phyloP scores from a whole-genome alignment of 1,140 invertebrate species.

The Drosophila navojoa region DNA sequence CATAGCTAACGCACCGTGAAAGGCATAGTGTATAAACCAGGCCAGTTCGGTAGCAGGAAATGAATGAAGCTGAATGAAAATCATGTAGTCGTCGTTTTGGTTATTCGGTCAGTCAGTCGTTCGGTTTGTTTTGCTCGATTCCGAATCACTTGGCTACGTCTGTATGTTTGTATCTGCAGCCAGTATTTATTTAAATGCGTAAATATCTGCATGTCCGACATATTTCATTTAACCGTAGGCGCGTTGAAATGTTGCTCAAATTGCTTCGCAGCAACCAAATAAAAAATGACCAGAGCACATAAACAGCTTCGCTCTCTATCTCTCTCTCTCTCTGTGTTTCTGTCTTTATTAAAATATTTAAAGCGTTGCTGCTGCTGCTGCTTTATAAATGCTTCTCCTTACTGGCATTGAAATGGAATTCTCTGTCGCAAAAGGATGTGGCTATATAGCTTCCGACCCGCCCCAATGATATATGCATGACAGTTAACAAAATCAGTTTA shows the following conservation, averaged over 20 bases:
- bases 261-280: slow-evolving; percentile 50
- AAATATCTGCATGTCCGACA: slow-evolving; percentile 74
- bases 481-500: slow-evolving; percentile 52
- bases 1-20: background rate
- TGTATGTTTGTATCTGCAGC: slow-evolving; percentile 16
- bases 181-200: slow-evolving; percentile 74
- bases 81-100: slow-evolving; percentile 63
- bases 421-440: slow-evolving; percentile 46
- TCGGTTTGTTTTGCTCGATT: slow-evolving; percentile 54
- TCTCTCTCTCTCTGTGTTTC: background rate
- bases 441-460: slow-evolving; percentile 2
- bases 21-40: slow-evolving; percentile 33
- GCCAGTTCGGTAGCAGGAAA: slow-evolving; percentile 67
- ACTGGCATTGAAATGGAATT: slow-evolving; percentile 48
- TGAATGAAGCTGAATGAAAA: slow-evolving; percentile 67
- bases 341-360: slow-evolving; percentile 10
- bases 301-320: slow-evolving; percentile 16
- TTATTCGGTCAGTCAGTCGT: slow-evolving; percentile 29
- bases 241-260: slow-evolving; percentile 68
- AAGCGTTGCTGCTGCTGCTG: slow-evolving; percentile 34
- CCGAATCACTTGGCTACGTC: slow-evolving; percentile 34
- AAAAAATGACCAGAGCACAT: slow-evolving; percentile 44
- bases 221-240: slow-evolving; percentile 74
- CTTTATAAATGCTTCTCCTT: slow-evolving; percentile 39
- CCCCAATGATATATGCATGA: slow-evolving; percentile 49